A percentile compares a stretch with the other conserved stretches of the same genome.
Conservation (phyloP, 2,113 vertebrate genomes). For the Platichthys stellatus region DNA sequence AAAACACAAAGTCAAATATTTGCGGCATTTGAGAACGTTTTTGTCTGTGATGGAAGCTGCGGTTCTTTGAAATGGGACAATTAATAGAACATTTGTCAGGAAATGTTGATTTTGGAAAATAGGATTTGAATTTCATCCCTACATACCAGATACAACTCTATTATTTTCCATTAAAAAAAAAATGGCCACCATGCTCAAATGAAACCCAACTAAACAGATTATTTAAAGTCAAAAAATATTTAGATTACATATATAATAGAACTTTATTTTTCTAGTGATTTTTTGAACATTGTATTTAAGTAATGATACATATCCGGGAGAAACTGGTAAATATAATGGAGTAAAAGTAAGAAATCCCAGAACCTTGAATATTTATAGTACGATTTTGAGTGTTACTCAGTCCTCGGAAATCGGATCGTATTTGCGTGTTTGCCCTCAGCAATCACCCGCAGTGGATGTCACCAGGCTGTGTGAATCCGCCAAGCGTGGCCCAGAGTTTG, state of each 20-base stretch:
- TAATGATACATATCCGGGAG: not conserved
- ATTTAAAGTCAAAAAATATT: not conserved
- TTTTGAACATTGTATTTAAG: not conserved
- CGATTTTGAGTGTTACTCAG: not conserved
- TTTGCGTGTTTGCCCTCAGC: conserved; percentile 70
- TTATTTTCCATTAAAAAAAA: too few species aligned
- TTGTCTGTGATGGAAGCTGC: conserved; percentile 19
- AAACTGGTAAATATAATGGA: conserved; percentile 13
- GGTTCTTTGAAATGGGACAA: conserved; percentile 5
- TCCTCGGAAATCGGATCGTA: conserved; percentile 45
- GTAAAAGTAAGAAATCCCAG: conserved; percentile 14
- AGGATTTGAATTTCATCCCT: too few species aligned
- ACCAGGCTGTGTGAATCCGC: conserved; percentile 75
- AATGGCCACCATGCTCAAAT: not conserved
- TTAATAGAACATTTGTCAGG: not conserved
- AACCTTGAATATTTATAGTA: conserved; percentile 6
- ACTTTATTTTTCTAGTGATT: not conserved
- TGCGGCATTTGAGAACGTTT: conserved; percentile 42
- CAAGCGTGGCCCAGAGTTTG: conserved; percentile 55
- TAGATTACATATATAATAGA: not conserved
- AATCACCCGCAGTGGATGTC: conserved; percentile 74
- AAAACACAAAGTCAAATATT: conserved; percentile 67
- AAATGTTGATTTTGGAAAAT: too few species aligned
- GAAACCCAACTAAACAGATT: not conserved
- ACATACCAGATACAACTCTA: too few species aligned